phyloP scores from a whole-genome alignment of 1,140 invertebrate genomes.

The Drosophila teissieri region DNA sequence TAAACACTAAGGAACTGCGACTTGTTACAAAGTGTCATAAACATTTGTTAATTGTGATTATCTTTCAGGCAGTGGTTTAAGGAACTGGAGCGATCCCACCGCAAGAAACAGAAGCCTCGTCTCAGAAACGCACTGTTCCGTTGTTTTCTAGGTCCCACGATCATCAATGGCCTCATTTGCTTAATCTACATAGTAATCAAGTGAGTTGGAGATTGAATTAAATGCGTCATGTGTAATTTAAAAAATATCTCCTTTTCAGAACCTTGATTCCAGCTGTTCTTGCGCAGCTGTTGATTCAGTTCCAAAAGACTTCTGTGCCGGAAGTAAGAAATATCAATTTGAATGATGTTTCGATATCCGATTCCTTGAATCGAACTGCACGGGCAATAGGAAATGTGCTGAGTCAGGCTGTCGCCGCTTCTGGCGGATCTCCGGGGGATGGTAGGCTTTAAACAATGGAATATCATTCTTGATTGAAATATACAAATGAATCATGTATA shows the following conservation, averaged over 20 bases:
- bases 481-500: neutral
- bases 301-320: slow-evolving; percentile 47
- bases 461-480: neutral
- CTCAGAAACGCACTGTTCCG: slow-evolving; percentile 84
- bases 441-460: slow-evolving; percentile 1
- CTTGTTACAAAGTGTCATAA: neutral
- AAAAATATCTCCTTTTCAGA: slow-evolving; percentile 50
- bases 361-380: slow-evolving; percentile 51
- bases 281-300: slow-evolving; percentile 83
- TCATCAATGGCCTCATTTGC: slow-evolving; percentile 84
- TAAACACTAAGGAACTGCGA: neutral
- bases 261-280: slow-evolving; percentile 85
- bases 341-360: neutral
- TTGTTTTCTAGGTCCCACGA: slow-evolving; percentile 84
- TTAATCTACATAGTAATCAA: slow-evolving; percentile 84
- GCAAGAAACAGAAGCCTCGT: slow-evolving; percentile 79
- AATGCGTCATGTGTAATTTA: neutral
- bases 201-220: slow-evolving; percentile 61
- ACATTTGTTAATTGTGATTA: neutral
- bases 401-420: slow-evolving; percentile 9
- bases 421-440: slow-evolving; percentile 3
- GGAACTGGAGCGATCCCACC: slow-evolving; percentile 84
- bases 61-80: slow-evolving; percentile 85
- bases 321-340: neutral
- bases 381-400: slow-evolving; percentile 36